phyloP scores from a whole-genome alignment of 1,140 invertebrate genomes.

The Bombus ignitus region DNA sequence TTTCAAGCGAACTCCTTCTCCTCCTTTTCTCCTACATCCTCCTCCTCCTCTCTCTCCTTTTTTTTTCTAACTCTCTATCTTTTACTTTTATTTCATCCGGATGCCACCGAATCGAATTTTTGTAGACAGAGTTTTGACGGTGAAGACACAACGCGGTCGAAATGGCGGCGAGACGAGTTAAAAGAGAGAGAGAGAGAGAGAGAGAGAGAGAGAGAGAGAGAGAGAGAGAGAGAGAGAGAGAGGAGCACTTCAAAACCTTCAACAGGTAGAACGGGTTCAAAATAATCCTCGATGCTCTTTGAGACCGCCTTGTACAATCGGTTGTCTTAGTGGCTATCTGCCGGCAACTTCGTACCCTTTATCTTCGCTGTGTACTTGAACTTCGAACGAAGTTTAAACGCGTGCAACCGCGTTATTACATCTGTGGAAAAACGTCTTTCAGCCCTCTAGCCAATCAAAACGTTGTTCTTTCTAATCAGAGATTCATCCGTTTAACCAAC shows the following conservation, averaged over 20 bases:
- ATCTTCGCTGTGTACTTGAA: slow-evolving; percentile 23
- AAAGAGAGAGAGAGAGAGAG: not conserved
- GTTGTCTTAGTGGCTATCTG: not conserved
- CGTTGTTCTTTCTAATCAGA: not conserved
- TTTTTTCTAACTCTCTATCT: not conserved
- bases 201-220: too few relatives aligned
- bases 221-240: too few relatives aligned
- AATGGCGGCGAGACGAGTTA: slow-evolving; percentile 9
- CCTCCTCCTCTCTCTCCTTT: not conserved
- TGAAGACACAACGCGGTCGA: not conserved
- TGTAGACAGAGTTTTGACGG: slow-evolving; percentile 19
- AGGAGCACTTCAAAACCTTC: slow-evolving; percentile 5
- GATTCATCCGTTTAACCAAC: not conserved
- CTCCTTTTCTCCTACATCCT: not conserved
- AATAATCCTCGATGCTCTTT: slow-evolving; percentile 33
- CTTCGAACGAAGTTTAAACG: slow-evolving; percentile 7
- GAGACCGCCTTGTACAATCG: slow-evolving; percentile 14
- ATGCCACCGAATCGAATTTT: slow-evolving; percentile 38
- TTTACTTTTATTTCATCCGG: slow-evolving; percentile 15
- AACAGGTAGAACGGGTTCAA: slow-evolving; percentile 29
- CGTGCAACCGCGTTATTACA: not conserved
- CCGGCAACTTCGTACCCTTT: slow-evolving; percentile 15
- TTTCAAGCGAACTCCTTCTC: slow-evolving; percentile 11
- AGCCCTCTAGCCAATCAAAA: not conserved
- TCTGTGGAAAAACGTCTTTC: not conserved